phyloP scores from a whole-genome alignment of 2,113 vertebrate genomes.

The Camelus dromedarius region DNA sequence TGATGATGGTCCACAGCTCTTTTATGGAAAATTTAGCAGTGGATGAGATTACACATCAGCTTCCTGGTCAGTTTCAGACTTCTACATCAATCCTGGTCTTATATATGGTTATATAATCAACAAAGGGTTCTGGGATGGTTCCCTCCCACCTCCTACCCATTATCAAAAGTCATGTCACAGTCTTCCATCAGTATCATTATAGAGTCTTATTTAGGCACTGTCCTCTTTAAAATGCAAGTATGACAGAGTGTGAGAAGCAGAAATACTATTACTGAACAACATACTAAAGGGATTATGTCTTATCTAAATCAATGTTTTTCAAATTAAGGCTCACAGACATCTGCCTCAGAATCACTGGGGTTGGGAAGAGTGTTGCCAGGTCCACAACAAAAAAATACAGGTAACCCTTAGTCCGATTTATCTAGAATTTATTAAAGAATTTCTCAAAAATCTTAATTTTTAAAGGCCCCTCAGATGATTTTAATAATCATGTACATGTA shows the following conservation, averaged over 20 bases:
- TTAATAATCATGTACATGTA: background rate
- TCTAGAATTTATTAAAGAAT: background rate
- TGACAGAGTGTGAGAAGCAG: background rate
- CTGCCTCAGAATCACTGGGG: background rate
- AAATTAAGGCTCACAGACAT: background rate
- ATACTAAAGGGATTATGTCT: background rate
- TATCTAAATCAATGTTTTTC: background rate
- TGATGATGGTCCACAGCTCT: background rate
- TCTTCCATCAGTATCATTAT: background rate
- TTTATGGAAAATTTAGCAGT: background rate
- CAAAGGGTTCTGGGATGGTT: background rate
- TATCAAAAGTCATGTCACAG: background rate
- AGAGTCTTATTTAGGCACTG: background rate
- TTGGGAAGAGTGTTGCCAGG: background rate
- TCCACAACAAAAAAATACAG: background rate
- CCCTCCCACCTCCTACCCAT: accelerated
- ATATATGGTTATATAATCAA: background rate
- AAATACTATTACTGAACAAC: background rate
- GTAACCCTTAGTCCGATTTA: background rate
- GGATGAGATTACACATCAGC: background rate
- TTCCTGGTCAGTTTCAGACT: background rate
- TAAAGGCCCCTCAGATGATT: background rate
- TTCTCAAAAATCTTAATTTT: background rate
- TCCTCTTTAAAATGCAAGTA: background rate
- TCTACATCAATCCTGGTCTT: background rate